A percentile compares a stretch with the other conserved stretches of the same genome.
Conservation (phyloP, 2,113 vertebrate species). For the Actinemys pallida region DNA sequence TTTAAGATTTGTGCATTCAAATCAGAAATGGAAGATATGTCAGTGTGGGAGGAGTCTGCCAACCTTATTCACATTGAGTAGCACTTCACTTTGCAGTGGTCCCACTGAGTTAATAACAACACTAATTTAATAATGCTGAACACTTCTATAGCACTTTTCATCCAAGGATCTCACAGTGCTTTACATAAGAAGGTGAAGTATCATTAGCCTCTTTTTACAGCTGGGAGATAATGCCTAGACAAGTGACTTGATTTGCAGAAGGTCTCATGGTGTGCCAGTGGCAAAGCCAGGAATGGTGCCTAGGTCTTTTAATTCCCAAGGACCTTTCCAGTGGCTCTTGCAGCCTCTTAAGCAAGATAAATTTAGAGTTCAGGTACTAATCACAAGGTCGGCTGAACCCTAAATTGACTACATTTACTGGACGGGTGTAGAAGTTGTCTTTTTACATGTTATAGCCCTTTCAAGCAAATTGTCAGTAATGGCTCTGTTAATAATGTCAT, state of each 20-base stretch:
- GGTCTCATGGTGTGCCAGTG: background rate
- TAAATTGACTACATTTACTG: background rate
- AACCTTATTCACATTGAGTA: background rate
- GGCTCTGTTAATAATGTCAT: background rate
- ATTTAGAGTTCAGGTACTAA: background rate
- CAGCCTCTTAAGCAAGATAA: background rate
- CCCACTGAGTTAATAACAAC: background rate
- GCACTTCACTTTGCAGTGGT: background rate
- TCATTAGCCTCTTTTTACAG: background rate
- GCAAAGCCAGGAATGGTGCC: background rate
- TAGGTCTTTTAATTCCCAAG: background rate
- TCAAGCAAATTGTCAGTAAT: background rate
- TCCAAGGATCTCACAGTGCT: background rate
- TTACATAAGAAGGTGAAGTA: background rate
- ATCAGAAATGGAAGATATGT: background rate
- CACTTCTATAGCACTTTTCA: fast-evolving
- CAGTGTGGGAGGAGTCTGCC: background rate
- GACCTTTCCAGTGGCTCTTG: background rate
- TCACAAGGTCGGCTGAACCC: background rate
- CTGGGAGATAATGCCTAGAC: background rate
- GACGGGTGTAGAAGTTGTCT: background rate
- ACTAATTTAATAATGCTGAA: background rate
- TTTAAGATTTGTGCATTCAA: background rate
- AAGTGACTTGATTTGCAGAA: background rate
- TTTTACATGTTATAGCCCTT: fast-evolving